Conservation (phyloP, 2,888 invertebrate genomes). For the Drosophila testacea region DNA sequence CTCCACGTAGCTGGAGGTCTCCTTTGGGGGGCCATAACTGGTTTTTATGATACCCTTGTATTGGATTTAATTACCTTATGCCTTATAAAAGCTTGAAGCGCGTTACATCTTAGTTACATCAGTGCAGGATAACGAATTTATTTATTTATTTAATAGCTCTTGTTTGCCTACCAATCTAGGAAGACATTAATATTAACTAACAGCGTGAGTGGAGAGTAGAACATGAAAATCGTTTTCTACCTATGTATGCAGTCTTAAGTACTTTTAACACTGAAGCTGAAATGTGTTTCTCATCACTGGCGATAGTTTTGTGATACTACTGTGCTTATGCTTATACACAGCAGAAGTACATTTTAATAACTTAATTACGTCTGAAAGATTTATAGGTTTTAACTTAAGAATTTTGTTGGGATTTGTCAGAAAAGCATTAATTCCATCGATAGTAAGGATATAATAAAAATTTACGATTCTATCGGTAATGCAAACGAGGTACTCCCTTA, state of each 20-base stretch:
- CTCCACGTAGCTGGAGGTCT: conserved; percentile 6
- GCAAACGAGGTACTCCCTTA: too few species aligned
- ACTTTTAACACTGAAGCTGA: background rate
- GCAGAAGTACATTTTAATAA: background rate
- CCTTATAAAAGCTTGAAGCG: conserved; percentile 1
- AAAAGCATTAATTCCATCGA: background rate
- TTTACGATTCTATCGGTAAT: background rate
- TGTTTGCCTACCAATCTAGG: background rate
- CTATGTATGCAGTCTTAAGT: background rate
- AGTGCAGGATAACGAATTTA: background rate
- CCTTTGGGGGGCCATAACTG: conserved; percentile 32
- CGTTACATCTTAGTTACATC: conserved; percentile 7
- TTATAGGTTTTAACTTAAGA: background rate
- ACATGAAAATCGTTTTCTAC: background rate
- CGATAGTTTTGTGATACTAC: background rate
- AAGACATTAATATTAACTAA: background rate
- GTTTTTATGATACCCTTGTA: conserved; percentile 34
- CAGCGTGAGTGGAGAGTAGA: background rate
- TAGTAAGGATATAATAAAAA: background rate
- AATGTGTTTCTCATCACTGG: background rate
- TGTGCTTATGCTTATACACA: too few species aligned
- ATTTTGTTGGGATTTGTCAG: background rate
- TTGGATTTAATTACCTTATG: conserved; percentile 29
- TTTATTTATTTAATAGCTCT: conserved; percentile 17
- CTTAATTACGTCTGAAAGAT: background rate